These are phyloP conservation scores for Drosophila lowei DNA, from an alignment of 1,140 invertebrate genomes.

Conservation along the genomic window DNA sequence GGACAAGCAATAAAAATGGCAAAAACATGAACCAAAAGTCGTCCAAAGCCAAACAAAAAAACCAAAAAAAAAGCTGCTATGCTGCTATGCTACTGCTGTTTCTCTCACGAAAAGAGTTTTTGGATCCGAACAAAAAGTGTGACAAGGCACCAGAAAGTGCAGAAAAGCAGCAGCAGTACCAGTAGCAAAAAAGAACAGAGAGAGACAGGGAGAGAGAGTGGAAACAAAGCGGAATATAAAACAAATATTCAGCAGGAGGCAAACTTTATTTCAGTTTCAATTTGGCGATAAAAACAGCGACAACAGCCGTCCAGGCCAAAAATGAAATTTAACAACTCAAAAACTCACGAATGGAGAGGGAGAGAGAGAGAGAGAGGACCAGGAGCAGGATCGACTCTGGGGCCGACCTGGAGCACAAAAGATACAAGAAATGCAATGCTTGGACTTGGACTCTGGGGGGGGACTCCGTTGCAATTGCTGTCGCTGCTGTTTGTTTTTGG, in stretches of 20 bases:
- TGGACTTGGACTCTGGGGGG: conserved; percentile 27
- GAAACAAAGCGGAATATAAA: conserved; percentile 20
- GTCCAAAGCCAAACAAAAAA: conserved; percentile 26
- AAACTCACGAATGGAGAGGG: conserved; percentile 20
- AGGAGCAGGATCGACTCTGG: conserved; percentile 5
- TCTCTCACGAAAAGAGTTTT: conserved; percentile 6
- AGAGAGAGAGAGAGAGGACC: neutral
- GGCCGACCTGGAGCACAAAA: conserved; percentile 56
- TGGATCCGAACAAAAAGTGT: conserved; percentile 33
- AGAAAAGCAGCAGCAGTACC: neutral
- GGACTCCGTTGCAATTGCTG: conserved; percentile 50
- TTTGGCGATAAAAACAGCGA: conserved; percentile 77
- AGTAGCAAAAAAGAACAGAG: conserved; percentile 11
- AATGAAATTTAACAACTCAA: conserved; percentile 77
- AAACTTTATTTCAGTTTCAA: conserved; percentile 79
- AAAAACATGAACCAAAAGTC: conserved; percentile 30
- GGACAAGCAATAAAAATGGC: conserved; percentile 69
- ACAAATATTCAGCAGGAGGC: conserved; percentile 59
- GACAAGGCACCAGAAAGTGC: conserved; percentile 31
- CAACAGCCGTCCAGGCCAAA: conserved; percentile 60
- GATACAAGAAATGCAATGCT: conserved; percentile 56
- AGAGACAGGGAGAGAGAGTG: no score
- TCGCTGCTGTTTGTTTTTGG: conserved; percentile 63
- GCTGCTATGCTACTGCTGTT: conserved; percentile 32
- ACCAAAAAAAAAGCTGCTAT: conserved; percentile 41